These are phyloP conservation scores for Paracyclopina nana DNA, from an alignment of 1,140 invertebrate species.

Conservation along the genomic window DNA sequence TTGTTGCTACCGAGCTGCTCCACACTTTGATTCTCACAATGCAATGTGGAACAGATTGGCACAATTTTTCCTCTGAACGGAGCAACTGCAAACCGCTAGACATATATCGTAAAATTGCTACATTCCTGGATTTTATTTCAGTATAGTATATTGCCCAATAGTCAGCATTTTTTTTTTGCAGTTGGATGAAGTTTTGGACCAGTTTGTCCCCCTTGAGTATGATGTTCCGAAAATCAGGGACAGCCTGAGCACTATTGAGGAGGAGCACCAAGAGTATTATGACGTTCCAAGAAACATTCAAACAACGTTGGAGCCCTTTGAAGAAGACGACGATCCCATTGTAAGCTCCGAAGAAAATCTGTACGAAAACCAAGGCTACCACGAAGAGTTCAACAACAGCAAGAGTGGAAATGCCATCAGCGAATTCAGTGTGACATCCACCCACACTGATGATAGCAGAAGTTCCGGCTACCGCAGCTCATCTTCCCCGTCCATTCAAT, in stretches of 20 bases:
- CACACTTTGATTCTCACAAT: too few species aligned
- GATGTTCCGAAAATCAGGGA: background rate
- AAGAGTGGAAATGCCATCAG: background rate
- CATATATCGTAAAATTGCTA: too few species aligned
- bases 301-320: background rate
- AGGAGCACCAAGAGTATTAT: slow-evolving; percentile 3
- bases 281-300: slow-evolving; percentile 1
- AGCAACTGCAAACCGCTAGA: too few species aligned
- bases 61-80: too few species aligned
- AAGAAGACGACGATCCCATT: background rate
- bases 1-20: too few species aligned
- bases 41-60: too few species aligned
- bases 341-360: background rate
- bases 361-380: slow-evolving; percentile 4
- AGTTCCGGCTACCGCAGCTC: slow-evolving; percentile 10
- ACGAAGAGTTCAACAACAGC: too few species aligned
- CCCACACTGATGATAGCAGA: background rate
- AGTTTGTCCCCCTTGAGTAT: background rate
- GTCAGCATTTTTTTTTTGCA: too few species aligned
- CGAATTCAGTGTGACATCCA: background rate
- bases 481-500: slow-evolving; percentile 9
- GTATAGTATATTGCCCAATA: too few species aligned
- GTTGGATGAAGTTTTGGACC: background rate
- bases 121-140: too few species aligned
- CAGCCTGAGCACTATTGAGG: slow-evolving; percentile 3